Evolutionary conservation across 2,797 vertebrate species (phyloP), one percentile per base, ranked within the genome.

Genomic region (Choloepus didactylus): DNA sequence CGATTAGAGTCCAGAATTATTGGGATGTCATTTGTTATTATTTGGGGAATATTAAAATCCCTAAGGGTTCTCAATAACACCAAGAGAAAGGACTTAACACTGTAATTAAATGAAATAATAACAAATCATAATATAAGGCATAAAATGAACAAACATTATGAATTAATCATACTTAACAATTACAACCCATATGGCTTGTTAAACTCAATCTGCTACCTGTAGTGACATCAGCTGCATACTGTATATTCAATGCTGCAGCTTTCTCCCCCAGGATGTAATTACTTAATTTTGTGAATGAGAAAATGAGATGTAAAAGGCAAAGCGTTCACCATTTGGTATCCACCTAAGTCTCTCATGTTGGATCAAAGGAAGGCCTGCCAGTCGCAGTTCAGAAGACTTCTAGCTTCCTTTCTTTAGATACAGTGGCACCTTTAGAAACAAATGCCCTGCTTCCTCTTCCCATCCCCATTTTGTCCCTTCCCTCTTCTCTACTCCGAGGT

Each of bases 121-220:
- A 99, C 99, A 99, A 99, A 99, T 98, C 99, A 98, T 99, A 99
- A 99, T 98, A 98, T 98, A 99, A 99, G 98, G 98, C 99, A 99
- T 99, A 99, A 99, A 99, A 99, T 98, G 98, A 98, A 98, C 98
- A 99, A 99, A 99, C 99, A 99, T 99, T 99, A 99, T 98, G 98
- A 98, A 99, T 99, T 99, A 99, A 99, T 99, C 99, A 99, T 98
- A 98, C 98, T 98, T 98, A 98, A 99, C 99, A 98, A 99, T 99
- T 99, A 99, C 98, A 99, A 99, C 98, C 99, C 99, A 99, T 99
- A 99, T 99, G 99, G 99, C 99, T 99, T 99, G 99, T 99, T 99
- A 99, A 99, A 99, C 98, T 98, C 99, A 99, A 99, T 99, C 99
- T 99, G 99, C 98, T 99, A 98, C 98, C 98, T 98, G 97, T 97